Percentiles rank a stretch among this genome's conserved stretches.
Conservation (phyloP, 2,888 invertebrate species). For the Thera britannica region DNA sequence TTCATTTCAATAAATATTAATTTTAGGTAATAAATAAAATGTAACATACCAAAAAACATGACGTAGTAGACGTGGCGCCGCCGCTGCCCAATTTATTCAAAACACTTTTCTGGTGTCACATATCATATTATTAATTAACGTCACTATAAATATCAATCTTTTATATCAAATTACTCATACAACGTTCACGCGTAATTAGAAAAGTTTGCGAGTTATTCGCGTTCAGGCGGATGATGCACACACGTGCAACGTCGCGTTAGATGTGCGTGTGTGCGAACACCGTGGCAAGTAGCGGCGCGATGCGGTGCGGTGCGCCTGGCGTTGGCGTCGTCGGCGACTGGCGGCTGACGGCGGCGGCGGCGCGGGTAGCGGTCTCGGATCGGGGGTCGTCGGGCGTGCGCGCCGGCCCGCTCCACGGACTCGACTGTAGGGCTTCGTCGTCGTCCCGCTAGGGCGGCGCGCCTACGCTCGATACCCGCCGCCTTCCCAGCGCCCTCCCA, state of each 20-base stretch:
- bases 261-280: constrained; percentile 8
- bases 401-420: constrained; percentile 66
- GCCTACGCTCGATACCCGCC: constrained; percentile 82
- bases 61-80: constrained; percentile 70
- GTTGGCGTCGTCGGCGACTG: constrained; percentile 42
- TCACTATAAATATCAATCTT: constrained; percentile 60
- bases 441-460: constrained; percentile 78
- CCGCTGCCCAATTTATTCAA: constrained; percentile 69
- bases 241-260: constrained; percentile 22
- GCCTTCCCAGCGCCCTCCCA: constrained; percentile 79
- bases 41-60: constrained; percentile 75
- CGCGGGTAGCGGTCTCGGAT: background rate
- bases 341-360: constrained; percentile 35
- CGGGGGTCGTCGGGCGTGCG: constrained; percentile 55
- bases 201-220: constrained; percentile 32
- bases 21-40: constrained; percentile 18
- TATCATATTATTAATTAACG: constrained; percentile 65
- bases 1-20: no score
- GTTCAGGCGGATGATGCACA: constrained; percentile 19
- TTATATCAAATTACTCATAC: constrained; percentile 40
- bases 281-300: constrained; percentile 16
- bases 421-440: constrained; percentile 77
- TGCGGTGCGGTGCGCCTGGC: constrained; percentile 34
- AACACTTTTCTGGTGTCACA: constrained; percentile 73
- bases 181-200: constrained; percentile 24